Percentiles rank a stretch among this genome's conserved stretches.
Conservation (phyloP, 2,113 vertebrate genomes). For the Cynoglossus semilaevis region DNA sequence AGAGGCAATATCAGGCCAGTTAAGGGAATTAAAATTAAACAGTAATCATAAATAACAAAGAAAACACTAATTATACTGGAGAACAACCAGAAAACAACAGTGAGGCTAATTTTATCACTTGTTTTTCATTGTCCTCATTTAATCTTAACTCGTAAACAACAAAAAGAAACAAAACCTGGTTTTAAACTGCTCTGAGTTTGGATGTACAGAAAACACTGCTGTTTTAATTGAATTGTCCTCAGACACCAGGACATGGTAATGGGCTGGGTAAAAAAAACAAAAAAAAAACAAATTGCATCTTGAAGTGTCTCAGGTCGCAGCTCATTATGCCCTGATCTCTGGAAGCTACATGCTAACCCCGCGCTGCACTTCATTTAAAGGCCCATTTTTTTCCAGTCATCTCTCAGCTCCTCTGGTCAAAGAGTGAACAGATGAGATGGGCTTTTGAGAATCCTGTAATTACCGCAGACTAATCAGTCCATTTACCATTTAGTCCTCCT, state of each 20-base stretch:
- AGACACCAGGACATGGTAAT: conserved; percentile 39
- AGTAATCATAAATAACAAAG: too few relatives aligned
- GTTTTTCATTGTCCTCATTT: too few relatives aligned
- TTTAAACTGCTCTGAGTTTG: not conserved
- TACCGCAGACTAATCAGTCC: conserved; percentile 63
- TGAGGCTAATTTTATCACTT: too few relatives aligned
- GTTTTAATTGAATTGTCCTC: conserved; percentile 41
- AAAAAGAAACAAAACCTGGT: not conserved
- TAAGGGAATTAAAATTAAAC: too few relatives aligned
- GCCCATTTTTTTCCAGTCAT: conserved; percentile 20
- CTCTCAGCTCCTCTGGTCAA: conserved; percentile 27
- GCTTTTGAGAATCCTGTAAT: conserved; percentile 64
- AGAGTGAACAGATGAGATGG: conserved; percentile 37
- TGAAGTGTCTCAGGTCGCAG: conserved; percentile 26
- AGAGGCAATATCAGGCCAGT: too few relatives aligned
- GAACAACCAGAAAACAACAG: too few relatives aligned
- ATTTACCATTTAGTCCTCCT: conserved; percentile 63
- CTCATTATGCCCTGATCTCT: conserved; percentile 53
- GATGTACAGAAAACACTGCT: conserved; percentile 16
- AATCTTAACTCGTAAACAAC: too few relatives aligned
- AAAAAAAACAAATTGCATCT: conserved; percentile 7
- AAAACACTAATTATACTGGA: too few relatives aligned
- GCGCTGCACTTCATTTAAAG: conserved; percentile 30
- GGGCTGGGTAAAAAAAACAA: conserved; percentile 14
- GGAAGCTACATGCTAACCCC: conserved; percentile 23